Evolutionary conservation across 1,140 invertebrate species (phyloP), one percentile per base, ranked within the genome.

Genomic region (Scaptomyza pallida): DNA sequence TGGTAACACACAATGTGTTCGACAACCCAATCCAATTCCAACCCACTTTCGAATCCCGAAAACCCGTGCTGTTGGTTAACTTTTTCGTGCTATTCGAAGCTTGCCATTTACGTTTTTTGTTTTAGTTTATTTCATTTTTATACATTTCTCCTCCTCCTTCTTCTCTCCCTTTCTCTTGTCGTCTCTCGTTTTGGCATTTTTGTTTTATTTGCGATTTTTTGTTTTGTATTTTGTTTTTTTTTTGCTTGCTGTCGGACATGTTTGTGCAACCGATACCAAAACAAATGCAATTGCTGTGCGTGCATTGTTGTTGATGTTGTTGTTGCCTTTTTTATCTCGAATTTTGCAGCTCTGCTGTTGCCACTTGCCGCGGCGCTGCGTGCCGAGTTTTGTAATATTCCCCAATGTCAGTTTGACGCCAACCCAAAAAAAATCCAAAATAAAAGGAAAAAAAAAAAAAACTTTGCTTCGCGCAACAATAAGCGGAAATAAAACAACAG

Each of bases 381-480:
- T 76, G 78, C 59, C 50, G 76, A 62, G 76, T 80, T 86, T 70
- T 81, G 77, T 85, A 86, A 85, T 85, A 85, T 86, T 85, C 81
- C 81, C 80, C 64, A 55, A 77, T 86, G 80, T 80, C 81, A 86
- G 80, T 85, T 85, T 85, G 81, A 81, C 68, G 77, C 73, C 26
- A 30, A 30, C 26, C 2, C 19, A 21, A 30, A 30, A 30, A 30
- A 30, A 30, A 9, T 2, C 2, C 19, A 21, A 21, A 21, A 21
- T 2, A 30, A 30, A 30, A 30, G 0, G 5, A 26, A 26, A 9
- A 30, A 30, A 30, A 30, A 9, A 71, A 75, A 60, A 55, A 72
- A 55, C 63, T 68, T 72, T 72, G 2, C 26, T 30, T 8, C 26
- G 13, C 35, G 10, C 61, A 26, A 43, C 45, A 70, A 33, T 51